Base-by-base conservation (phyloP, 2,797 vertebrate genomes). In the Hafferia zeledoni region DNA sequence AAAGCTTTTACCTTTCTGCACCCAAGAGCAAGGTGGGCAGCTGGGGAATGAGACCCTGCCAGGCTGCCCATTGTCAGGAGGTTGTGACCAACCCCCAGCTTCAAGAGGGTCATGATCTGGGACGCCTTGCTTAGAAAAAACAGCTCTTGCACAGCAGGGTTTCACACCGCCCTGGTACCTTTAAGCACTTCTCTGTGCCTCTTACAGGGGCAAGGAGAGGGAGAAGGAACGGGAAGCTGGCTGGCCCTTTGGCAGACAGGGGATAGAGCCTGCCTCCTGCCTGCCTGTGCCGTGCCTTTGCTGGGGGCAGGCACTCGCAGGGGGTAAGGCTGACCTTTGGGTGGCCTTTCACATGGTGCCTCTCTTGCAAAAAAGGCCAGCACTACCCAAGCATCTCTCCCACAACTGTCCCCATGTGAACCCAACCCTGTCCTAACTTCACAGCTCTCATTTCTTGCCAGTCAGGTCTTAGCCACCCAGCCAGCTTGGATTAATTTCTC, bases 61-160 rank as follows among this genome's bases (percentile, higher is more conserved):
- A 8, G 61, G 35, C 65, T 52, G 33, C 57, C 28, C 3, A 0
- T 4, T 46, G 16, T 27, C 1, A 2, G 44, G 57, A 19, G 31
- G 12, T 27, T 27, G n/a, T 1, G 27, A 31, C 24, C 61, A 41
- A 31, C 37, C 49, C 53, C 44, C 19, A 35, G 31, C 61, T 83
- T 68, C 1, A 2, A 35, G n/a, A 10, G 12, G 17, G 37, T n/a
- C 0, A 0, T 31, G 47, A 71, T 67, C 30, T 55, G 18, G 30
- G 31, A 24, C 63, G 13, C 4, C 25, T 52, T 23, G 25, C 44
- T 56, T 46, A 19, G 28, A 4, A 71, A 81, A 71, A 37, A 6
- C 5, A 37, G 14, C 17, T 68, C 19, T 74, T 37, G 31, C 27
- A 19, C 24, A 33, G 68, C 13, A 52, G 61, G 14, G 11, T 49